phyloP scores from a whole-genome alignment of 2,888 invertebrate genomes.

The Sipha maydis region DNA sequence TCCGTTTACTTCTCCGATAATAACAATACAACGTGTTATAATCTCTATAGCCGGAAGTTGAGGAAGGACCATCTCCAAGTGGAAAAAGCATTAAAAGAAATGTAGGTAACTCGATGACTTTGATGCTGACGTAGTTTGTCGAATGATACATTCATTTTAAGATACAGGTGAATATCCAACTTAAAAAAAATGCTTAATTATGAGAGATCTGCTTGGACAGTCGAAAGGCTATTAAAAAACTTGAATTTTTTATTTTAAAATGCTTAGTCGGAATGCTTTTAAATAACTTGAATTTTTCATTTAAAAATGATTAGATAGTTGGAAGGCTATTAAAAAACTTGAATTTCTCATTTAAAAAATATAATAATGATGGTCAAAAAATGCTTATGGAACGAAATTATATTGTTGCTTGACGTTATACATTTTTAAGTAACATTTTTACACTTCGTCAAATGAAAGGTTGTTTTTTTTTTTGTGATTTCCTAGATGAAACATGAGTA shows the following conservation, averaged over 20 bases:
- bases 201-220: neutral
- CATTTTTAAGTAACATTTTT: neutral
- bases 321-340: too few relatives aligned
- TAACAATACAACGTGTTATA: too few relatives aligned
- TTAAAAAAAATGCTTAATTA: constrained; percentile 5
- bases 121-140: constrained; percentile 2
- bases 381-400: neutral
- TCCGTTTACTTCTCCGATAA: too few relatives aligned
- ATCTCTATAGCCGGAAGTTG: neutral
- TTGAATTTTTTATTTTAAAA: constrained; percentile 14
- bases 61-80: neutral
- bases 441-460: constrained; percentile 6
- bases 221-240: neutral
- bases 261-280: too few relatives aligned
- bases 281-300: too few relatives aligned
- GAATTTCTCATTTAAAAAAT: constrained; percentile 12
- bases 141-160: neutral
- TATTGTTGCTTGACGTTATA: constrained; percentile 9
- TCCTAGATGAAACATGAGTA: constrained; percentile 13
- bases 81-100: neutral
- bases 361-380: constrained; percentile 8
- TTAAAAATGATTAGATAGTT: too few relatives aligned
- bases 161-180: neutral
- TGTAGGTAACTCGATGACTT: neutral
- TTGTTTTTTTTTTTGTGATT: constrained; percentile 3